Evolutionary conservation across 2,888 invertebrate genomes (phyloP).

Genomic region (Metopia argyrocephala): DNA sequence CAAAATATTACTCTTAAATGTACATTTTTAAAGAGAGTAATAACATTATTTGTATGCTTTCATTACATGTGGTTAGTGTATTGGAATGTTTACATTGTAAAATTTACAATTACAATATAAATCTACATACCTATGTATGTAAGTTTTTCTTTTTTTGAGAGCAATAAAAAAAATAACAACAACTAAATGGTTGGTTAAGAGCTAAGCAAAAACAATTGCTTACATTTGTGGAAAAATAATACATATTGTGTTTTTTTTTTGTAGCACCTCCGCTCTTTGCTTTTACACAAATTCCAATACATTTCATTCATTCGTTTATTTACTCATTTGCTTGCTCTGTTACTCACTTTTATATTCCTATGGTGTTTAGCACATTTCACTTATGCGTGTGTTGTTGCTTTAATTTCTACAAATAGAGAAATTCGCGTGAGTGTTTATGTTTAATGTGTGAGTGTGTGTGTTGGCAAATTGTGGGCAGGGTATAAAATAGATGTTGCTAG

Average conservation of each 20-base stretch:
- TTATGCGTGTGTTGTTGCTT: not conserved
- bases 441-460: constrained; percentile 47
- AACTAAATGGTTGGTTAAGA: constrained; percentile 34
- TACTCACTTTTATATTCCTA: not conserved
- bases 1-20: too few species aligned
- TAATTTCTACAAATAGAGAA: constrained; percentile 31
- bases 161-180: constrained; percentile 6
- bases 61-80: constrained; percentile 45
- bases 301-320: constrained; percentile 17
- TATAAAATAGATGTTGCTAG: constrained; percentile 73
- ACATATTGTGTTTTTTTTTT: not conserved
- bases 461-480: constrained; percentile 77
- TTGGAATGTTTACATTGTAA: constrained; percentile 43
- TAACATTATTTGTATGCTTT: too few species aligned
- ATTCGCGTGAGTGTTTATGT: constrained; percentile 44
- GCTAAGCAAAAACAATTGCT: constrained; percentile 15
- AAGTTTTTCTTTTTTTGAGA: not conserved
- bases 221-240: not conserved
- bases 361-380: constrained; percentile 1
- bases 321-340: not conserved
- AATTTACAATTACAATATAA: not conserved
- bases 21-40: too few species aligned
- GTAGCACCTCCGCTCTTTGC: constrained; percentile 49
- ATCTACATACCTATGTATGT: not conserved
- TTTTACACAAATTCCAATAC: constrained; percentile 22